Evolutionary conservation across 2,113 vertebrate species (phyloP).

Genomic region (Phainopepla nitens): DNA sequence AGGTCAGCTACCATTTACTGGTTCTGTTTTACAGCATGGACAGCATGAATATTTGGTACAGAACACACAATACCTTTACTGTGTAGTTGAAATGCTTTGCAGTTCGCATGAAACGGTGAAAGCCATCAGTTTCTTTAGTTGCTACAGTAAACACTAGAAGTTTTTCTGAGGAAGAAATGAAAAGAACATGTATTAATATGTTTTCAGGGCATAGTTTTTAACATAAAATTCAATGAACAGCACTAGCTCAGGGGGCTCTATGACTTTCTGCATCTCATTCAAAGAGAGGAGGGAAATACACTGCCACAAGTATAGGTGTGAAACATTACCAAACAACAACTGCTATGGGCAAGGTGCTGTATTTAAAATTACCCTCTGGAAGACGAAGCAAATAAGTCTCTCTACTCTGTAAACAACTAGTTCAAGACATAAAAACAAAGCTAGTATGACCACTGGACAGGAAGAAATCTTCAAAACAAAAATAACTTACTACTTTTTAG

Average conservation of each 20-base stretch:
- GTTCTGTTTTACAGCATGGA: not conserved
- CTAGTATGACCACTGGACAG: not conserved
- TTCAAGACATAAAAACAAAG: not conserved
- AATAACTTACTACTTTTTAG: not conserved
- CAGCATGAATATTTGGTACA: not conserved
- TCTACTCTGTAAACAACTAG: not conserved
- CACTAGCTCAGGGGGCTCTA: not conserved
- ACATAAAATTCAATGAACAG: not conserved
- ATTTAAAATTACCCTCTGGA: not conserved
- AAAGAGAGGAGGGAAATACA: not conserved
- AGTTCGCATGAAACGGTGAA: conserved; percentile 89
- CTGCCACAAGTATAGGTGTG: not conserved
- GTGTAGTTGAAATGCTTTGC: conserved; percentile 92
- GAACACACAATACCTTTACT: conserved; percentile 82
- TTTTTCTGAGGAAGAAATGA: conserved; percentile 78
- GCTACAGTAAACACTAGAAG: conserved; percentile 92
- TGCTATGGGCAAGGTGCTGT: not conserved
- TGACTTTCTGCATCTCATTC: not conserved
- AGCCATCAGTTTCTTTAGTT: conserved; percentile 91
- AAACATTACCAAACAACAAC: not conserved
- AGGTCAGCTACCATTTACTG: not conserved
- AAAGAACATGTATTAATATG: not conserved
- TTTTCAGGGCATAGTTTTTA: not conserved
- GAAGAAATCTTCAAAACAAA: not conserved
- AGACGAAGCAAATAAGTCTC: not conserved